phyloP scores from a whole-genome alignment of 1,140 invertebrate genomes.

The Orchesella cincta region DNA sequence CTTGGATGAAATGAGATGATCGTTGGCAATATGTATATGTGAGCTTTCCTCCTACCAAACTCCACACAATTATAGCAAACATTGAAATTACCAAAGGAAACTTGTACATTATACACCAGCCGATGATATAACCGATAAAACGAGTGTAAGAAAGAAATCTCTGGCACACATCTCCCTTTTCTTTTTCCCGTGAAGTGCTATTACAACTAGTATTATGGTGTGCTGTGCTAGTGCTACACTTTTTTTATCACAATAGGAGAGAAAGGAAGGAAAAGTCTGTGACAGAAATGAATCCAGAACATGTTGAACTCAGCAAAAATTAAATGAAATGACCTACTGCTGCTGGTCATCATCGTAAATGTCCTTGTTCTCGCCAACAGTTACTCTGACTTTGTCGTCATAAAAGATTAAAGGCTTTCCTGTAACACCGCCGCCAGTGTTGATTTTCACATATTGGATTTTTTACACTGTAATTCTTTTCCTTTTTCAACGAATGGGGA shows the following conservation, averaged over 20 bases:
- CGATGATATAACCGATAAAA: neutral
- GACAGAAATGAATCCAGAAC: neutral
- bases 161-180: neutral
- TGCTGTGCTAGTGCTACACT: neutral
- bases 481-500: no score
- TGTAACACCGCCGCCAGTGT: no score
- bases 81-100: no score
- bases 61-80: no score
- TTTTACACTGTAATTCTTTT: no score
- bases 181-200: neutral
- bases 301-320: neutral
- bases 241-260: neutral
- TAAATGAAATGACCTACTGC: constrained; percentile 16
- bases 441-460: no score
- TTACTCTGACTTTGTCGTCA: no score
- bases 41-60: neutral
- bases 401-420: no score
- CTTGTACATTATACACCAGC: neutral
- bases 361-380: no score
- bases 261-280: neutral
- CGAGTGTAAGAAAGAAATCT: no score
- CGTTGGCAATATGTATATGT: neutral
- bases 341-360: no score
- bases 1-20: neutral
- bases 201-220: neutral